These are phyloP conservation scores for Merops nubicus DNA, from an alignment of 2,113 vertebrate species.

Conservation along the genomic window DNA sequence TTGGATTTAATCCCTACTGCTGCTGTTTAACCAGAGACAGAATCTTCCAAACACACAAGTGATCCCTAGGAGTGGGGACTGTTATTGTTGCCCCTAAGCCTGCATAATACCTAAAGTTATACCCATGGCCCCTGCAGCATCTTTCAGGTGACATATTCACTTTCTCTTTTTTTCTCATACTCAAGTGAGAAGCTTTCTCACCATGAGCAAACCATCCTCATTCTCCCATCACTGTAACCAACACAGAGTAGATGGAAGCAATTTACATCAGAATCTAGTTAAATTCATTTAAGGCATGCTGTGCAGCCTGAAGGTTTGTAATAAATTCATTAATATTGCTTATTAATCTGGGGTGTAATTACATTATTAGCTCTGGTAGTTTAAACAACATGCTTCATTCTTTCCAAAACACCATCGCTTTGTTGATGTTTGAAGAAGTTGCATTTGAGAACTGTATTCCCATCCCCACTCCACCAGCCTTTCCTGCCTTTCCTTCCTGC, in stretches of 20 bases:
- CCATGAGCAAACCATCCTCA: not conserved
- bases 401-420: not conserved
- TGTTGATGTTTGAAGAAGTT: not conserved
- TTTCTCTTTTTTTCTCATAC: not conserved
- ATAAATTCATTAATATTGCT: not conserved
- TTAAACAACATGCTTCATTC: not conserved
- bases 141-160: not conserved
- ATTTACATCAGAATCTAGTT: not conserved
- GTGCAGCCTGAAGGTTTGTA: not conserved
- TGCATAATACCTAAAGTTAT: not conserved
- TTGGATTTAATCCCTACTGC: constrained; percentile 24
- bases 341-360: not conserved
- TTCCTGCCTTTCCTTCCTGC: not conserved
- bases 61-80: not conserved
- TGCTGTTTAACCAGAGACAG: not conserved
- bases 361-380: not conserved
- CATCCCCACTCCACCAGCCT: not conserved
- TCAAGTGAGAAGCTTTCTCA: not conserved
- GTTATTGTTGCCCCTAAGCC: not conserved
- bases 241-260: not conserved
- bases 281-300: not conserved
- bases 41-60: not conserved
- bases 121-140: not conserved
- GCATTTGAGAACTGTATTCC: not conserved
- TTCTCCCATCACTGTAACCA: not conserved